Base-by-base conservation (phyloP, 2,888 invertebrate genomes). In the Agrotis ipsilon region DNA sequence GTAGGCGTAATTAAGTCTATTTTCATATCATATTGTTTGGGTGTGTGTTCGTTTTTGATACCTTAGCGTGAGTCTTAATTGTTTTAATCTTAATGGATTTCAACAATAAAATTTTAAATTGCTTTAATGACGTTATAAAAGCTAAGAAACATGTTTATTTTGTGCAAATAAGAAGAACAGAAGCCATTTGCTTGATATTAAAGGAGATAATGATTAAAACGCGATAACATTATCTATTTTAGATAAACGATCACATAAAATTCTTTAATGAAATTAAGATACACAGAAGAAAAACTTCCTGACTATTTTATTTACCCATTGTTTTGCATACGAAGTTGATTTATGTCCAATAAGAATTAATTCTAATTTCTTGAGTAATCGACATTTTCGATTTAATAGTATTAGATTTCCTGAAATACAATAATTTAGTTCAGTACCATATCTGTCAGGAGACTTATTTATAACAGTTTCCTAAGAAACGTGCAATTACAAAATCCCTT, bases 21-120 rank as follows among this genome's bases (percentile, higher is more conserved):
- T 81, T 75, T 80, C 27, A 72, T 64, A 68, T 69, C 57, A 80
- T 75, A 81, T 75, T 83, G 69, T 75, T 75, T 57, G 54, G 63
- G 46, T 57, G 71, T 65, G 69, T 64, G 48, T 54, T 65, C 52
- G 48, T 68, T 63, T 68, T 70, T 64, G 46, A 70, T 63, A 63
- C 52, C 43, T 49, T 59, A 71, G 61, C 27, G 45, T 62, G 64
- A 62, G 64, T 52, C 58, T 68, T 68, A 66, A 66, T 79, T 72
- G 57, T 79, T 68, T 67, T 82, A 77, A 72, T 82, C 72, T 63
- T 82, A 81, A 78, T 78, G 78, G 78, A 61, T 51, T 81, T 68
- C 32, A 57, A 57, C 57, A 71, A 77, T 78, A 58, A 67, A 71
- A 82, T 78, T 55, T n/a, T 65, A 64, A 65, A 49, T 6, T 7